A percentile compares a stretch with the other conserved stretches of the same genome.
These are phyloP conservation scores for Bovichtus diacanthus DNA, from an alignment of 2,797 vertebrate species.

Conservation along the genomic window DNA sequence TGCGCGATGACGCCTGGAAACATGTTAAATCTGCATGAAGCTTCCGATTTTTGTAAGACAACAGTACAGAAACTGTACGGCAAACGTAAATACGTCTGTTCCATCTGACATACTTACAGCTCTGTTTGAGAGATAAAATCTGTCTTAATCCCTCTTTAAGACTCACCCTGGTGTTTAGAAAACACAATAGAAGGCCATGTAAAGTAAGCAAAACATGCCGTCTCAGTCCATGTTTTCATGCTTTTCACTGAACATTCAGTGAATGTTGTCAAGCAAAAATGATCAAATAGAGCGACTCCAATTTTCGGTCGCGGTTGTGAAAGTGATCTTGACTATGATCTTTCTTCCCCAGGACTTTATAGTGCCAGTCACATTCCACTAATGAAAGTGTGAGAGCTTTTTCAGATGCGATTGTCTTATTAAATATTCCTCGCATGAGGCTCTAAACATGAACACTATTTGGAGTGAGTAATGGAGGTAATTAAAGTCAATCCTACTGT, in stretches of 20 bases:
- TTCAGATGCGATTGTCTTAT: conserved; percentile 45
- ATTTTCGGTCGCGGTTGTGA: conserved; percentile 27
- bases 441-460: conserved; percentile 53
- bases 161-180: neutral
- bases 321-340: conserved; percentile 30
- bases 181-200: neutral
- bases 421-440: conserved; percentile 52
- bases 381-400: conserved; percentile 43
- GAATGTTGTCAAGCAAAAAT: neutral
- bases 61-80: neutral
- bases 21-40: neutral
- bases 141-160: neutral
- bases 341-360: conserved; percentile 6
- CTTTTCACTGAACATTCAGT: neutral
- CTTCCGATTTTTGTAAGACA: neutral
- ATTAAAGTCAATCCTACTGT: conserved; percentile 55
- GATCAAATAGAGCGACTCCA: conserved; percentile 5
- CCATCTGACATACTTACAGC: neutral
- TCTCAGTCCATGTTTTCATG: neutral
- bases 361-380: conserved; percentile 26
- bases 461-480: conserved; percentile 46
- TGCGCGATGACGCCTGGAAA: neutral
- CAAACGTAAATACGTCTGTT: neutral
- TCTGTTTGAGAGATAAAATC: neutral
- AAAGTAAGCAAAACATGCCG: neutral